Conservation (phyloP, 2,888 invertebrate genomes). For the Ferdinandea cuprea region DNA sequence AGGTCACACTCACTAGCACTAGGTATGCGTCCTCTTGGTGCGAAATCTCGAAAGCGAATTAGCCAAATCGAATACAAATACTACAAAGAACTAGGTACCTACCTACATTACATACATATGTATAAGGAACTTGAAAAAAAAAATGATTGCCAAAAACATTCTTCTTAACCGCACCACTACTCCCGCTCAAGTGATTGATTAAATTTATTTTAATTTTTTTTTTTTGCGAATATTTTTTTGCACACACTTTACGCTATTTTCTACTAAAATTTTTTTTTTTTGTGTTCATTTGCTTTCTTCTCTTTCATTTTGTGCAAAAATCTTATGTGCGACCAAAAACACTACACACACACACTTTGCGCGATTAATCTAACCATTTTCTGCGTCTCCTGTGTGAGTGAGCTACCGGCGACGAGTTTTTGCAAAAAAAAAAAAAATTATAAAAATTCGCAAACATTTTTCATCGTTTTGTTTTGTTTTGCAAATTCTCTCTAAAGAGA, state of each 20-base stretch:
- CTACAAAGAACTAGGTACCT: conserved; percentile 28
- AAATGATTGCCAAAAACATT: conserved; percentile 35
- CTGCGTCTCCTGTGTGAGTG: conserved; percentile 62
- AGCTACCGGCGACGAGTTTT: conserved; percentile 65
- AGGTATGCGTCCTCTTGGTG: conserved; percentile 17
- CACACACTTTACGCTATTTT: conserved; percentile 67
- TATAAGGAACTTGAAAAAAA: conserved; percentile 23
- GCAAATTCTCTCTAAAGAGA: conserved; percentile 64
- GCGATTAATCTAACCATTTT: conserved; percentile 65
- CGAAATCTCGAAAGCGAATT: conserved; percentile 46
- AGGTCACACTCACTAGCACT: conserved; percentile 64
- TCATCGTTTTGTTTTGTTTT: conserved; percentile 66
- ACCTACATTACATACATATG: too few species aligned
- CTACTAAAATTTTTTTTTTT: conserved; percentile 33
- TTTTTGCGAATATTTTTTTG: conserved; percentile 70
- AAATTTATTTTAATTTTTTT: conserved; percentile 49
- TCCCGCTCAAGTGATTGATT: conserved; percentile 62
- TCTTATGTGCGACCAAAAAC: conserved; percentile 64
- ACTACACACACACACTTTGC: conserved; percentile 51
- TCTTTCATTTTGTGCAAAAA: conserved; percentile 54
- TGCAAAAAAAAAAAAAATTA: conserved; percentile 55
- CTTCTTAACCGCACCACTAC: conserved; percentile 53
- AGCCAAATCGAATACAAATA: conserved; percentile 37
- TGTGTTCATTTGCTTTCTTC: not conserved
- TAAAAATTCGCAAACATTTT: conserved; percentile 63